phyloP scores from a whole-genome alignment of 2,113 vertebrate species.

The Rhynchopsitta pachyrhyncha region DNA sequence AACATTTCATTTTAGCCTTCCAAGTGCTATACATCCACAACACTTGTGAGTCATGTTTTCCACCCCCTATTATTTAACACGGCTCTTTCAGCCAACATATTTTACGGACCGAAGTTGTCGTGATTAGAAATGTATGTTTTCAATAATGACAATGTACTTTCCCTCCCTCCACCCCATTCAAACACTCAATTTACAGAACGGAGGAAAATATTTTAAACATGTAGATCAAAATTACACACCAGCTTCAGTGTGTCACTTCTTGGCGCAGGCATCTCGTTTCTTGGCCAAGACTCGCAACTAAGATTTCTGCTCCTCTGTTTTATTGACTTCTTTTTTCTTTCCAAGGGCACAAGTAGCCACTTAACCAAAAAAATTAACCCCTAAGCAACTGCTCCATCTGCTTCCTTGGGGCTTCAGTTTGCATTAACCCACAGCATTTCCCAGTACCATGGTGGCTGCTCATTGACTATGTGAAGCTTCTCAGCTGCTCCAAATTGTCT shows the following conservation, averaged over 20 bases:
- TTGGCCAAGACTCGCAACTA: slow-evolving; percentile 52
- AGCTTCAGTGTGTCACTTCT: slow-evolving; percentile 2
- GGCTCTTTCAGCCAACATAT: neutral
- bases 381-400: neutral
- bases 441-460: fast-evolving
- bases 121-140: slow-evolving; percentile 8
- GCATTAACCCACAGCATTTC: neutral
- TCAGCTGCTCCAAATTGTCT: neutral
- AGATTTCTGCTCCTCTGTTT: slow-evolving; percentile 33
- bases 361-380: slow-evolving; percentile 9
- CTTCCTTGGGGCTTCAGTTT: neutral
- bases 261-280: slow-evolving; percentile 4
- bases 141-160: slow-evolving; percentile 31
- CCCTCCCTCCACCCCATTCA: neutral
- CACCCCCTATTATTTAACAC: neutral
- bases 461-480: neutral
- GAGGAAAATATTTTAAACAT: slow-evolving; percentile 62
- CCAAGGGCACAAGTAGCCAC: neutral
- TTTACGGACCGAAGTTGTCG: neutral
- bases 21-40: neutral
- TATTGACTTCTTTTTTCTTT: neutral
- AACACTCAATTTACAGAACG: slow-evolving; percentile 6
- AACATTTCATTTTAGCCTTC: neutral
- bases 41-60: slow-evolving; percentile 57
- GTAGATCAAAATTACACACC: slow-evolving; percentile 57